Evolutionary conservation across 2,888 invertebrate species (phyloP).

Genomic region (Subacronicta megacephala): DNA sequence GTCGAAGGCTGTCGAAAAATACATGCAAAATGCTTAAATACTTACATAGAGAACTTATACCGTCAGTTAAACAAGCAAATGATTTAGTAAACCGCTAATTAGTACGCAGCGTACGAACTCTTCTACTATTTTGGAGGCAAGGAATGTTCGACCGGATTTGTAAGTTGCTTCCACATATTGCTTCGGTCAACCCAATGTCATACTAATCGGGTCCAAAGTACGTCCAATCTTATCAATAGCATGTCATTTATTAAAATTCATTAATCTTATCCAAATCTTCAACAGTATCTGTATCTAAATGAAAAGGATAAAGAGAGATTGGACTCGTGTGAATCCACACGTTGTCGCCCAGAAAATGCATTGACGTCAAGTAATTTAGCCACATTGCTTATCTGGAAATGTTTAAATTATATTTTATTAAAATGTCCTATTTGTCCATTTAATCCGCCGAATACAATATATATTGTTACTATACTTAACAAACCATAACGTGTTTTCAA

Average conservation of each 20-base stretch:
- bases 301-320: constrained; percentile 6
- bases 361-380: constrained; percentile 46
- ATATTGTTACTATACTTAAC: constrained; percentile 7
- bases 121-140: constrained; percentile 41
- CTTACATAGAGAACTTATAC: not conserved
- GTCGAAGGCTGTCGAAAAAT: not conserved
- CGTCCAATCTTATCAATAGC: constrained; percentile 14
- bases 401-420: constrained; percentile 47
- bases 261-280: constrained; percentile 25
- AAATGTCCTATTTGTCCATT: constrained; percentile 29
- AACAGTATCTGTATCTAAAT: not conserved
- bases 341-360: constrained; percentile 24
- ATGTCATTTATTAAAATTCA: constrained; percentile 4
- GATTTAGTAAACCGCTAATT: constrained; percentile 20
- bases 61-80: not conserved
- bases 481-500: not conserved
- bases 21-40: not conserved
- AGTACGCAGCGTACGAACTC: constrained; percentile 32
- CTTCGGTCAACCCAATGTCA: constrained; percentile 46
- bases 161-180: too few species aligned
- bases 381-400: constrained; percentile 33
- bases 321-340: constrained; percentile 4
- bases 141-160: constrained; percentile 25
- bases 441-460: constrained; percentile 18
- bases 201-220: constrained; percentile 19